Evolutionary conservation across 1,140 invertebrate species (phyloP).

Genomic region (Kradibia gibbosae): DNA sequence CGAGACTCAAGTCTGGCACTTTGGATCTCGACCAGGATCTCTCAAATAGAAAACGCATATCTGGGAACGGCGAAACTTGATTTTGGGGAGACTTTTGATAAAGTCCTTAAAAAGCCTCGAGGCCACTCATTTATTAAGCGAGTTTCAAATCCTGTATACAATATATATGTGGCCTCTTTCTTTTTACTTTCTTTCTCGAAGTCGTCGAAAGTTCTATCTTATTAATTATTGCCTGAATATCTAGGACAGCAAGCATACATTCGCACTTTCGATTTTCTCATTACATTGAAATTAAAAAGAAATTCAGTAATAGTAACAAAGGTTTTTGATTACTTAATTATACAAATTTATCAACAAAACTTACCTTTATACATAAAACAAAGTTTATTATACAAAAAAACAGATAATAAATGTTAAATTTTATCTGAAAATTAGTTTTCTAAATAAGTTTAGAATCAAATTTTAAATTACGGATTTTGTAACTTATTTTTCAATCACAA

Average conservation of each 20-base stretch:
- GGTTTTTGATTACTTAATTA: too few species aligned
- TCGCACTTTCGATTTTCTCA: background rate
- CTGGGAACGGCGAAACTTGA: slow-evolving; percentile 15
- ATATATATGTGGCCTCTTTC: too few species aligned
- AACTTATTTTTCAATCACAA: too few species aligned
- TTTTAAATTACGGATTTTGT: too few species aligned
- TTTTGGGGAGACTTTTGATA: slow-evolving; percentile 23
- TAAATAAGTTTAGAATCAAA: too few species aligned
- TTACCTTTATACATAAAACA: too few species aligned
- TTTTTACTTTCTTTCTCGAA: background rate
- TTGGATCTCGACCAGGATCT: slow-evolving; percentile 24
- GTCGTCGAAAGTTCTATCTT: background rate
- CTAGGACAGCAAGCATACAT: background rate
- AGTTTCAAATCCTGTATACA: background rate
- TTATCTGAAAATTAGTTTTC: too few species aligned
- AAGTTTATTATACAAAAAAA: too few species aligned
- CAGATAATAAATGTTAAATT: too few species aligned
- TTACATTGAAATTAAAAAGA: too few species aligned
- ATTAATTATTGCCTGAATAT: slow-evolving; percentile 19
- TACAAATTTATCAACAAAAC: too few species aligned
- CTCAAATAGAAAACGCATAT: slow-evolving; percentile 15
- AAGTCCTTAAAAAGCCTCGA: slow-evolving; percentile 14
- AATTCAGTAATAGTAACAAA: too few species aligned
- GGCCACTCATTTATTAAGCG: background rate
- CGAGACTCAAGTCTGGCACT: background rate